phyloP scores from a whole-genome alignment of 1,140 invertebrate genomes.

The Pseudachorutes palmiensis region DNA sequence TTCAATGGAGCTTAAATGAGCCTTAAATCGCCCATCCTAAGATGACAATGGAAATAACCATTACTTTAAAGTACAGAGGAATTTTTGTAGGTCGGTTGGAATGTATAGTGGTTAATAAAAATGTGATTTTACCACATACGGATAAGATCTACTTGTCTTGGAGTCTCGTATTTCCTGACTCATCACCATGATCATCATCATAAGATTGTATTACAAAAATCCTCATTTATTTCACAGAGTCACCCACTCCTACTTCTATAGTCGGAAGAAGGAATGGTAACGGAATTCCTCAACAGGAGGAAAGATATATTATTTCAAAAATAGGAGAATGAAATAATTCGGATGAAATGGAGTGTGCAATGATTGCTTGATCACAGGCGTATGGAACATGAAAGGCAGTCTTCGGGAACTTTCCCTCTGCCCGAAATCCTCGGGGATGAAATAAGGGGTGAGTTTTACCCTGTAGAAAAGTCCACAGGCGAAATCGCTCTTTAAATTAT shows the following conservation, averaged over 20 bases:
- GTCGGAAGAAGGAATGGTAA: too few species aligned
- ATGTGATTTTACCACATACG: neutral
- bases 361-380: constrained; percentile 33
- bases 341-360: constrained; percentile 35
- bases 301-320: constrained; percentile 1
- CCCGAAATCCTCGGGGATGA: too few species aligned
- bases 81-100: neutral
- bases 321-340: constrained; percentile 32
- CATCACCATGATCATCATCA: constrained; percentile 6
- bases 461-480: too few species aligned
- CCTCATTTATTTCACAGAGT: too few species aligned
- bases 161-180: neutral
- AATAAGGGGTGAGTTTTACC: too few species aligned
- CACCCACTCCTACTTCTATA: too few species aligned
- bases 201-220: too few species aligned
- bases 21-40: neutral
- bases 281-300: neutral
- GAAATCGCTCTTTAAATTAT: too few species aligned
- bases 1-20: constrained; percentile 5
- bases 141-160: too few species aligned
- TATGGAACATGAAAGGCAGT: too few species aligned
- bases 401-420: too few species aligned
- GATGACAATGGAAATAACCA: neutral
- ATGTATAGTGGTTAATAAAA: too few species aligned
- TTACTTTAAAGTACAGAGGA: neutral